Percentiles rank a stretch among this genome's conserved stretches.
Evolutionary conservation across 2,888 invertebrate species (phyloP).

Genomic region (Idaea aversata): DNA sequence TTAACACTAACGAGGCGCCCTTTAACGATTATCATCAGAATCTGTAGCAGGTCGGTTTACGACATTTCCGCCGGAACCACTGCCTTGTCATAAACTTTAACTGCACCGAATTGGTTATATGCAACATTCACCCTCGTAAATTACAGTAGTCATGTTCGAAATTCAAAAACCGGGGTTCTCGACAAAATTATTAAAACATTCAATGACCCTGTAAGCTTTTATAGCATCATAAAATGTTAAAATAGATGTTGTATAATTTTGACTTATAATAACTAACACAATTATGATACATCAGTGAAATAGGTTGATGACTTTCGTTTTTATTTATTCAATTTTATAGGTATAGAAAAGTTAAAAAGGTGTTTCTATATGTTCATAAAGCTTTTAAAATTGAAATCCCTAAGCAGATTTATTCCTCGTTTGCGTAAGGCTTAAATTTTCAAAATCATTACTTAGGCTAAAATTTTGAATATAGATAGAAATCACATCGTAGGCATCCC

Average conservation of each 20-base stretch:
- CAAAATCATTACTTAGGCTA: too few species aligned
- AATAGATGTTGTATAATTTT: constrained; percentile 34
- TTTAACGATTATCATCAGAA: constrained; percentile 71
- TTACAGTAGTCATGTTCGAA: constrained; percentile 51
- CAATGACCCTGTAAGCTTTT: constrained; percentile 55
- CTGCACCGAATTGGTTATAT: constrained; percentile 47
- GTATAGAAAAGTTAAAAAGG: background rate
- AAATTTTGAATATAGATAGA: too few species aligned
- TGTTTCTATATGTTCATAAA: too few species aligned
- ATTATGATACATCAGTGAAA: constrained; percentile 3
- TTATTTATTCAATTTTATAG: background rate
- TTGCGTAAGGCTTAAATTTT: too few species aligned
- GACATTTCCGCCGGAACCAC: constrained; percentile 69
- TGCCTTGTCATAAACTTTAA: constrained; percentile 59
- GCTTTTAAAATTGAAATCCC: too few species aligned
- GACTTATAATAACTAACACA: background rate
- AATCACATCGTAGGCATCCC: too few species aligned
- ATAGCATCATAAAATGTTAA: constrained; percentile 50
- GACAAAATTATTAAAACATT: constrained; percentile 50
- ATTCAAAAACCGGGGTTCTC: constrained; percentile 49
- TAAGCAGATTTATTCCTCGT: too few species aligned
- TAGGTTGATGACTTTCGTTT: background rate
- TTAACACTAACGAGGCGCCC: constrained; percentile 76
- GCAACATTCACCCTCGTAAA: constrained; percentile 60
- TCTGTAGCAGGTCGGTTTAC: constrained; percentile 66